Evolutionary conservation across 2,797 vertebrate species (phyloP), one percentile per base, ranked within the genome.

Genomic region (Ibycter americanus): DNA sequence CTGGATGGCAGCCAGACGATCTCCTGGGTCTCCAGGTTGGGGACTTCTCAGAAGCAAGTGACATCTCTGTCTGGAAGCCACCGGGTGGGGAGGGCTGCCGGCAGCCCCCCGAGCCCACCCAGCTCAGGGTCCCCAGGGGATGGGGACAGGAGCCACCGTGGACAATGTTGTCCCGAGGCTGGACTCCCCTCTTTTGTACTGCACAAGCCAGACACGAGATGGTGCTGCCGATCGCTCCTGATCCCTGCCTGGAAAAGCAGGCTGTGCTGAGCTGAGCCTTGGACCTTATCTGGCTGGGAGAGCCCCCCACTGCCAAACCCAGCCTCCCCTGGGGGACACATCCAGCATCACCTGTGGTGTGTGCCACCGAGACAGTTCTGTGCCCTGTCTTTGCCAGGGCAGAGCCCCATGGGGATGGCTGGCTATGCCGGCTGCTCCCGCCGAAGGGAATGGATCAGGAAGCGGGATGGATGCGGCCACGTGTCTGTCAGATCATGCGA

Each of bases 151-250:
- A 51, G 34, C n/a, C 1, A 3, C 66, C 12, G 2, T 0, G 47
- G 40, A 3, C 38, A 3, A 44, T 6, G 29, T n/a, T 27, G 62
- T 38, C 32, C 74, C 56, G 42, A 31, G 6, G 7, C 59, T 22
- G 55, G 44, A 38, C n/a, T 84, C 5, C 9, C 21, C 44, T 32
- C 22, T 27, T 46, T 59, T 72, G 93, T 54, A 36, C 85, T 83
- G 87, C 95, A 10, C 70, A 1, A 11, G 11, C 3, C 83, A 32
- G 74, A 85, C 95, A 85, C 95, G 79, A 97, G 96, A 56, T 96
- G 96, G 96, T 61, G 92, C 92, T 91, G 93, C 88, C 58, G 93
- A 5, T 92, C 89, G 44, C 89, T 82, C 66, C 81, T 38, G 23
- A 2, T 65, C 46, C 54, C 68, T 17, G 49, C 54, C 68, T 11